Percentiles rank a stretch among this genome's conserved stretches.
Conservation (phyloP, 2,797 vertebrate genomes). For the Emys orbicularis region DNA sequence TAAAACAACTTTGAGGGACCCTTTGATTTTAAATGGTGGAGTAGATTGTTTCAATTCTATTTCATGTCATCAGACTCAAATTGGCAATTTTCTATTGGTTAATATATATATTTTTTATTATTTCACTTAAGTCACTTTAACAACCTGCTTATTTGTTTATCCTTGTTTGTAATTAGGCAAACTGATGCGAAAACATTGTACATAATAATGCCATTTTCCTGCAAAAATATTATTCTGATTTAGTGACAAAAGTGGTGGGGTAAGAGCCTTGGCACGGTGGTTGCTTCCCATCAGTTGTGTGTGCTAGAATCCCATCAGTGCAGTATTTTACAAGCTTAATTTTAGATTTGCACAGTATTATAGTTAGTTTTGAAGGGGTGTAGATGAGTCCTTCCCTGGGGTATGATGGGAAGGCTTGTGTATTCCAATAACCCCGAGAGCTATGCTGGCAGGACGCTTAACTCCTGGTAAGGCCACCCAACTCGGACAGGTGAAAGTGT, state of each 20-base stretch:
- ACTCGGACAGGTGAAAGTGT: too few species aligned
- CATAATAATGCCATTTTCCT: neutral
- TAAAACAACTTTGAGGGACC: neutral
- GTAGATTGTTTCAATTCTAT: neutral
- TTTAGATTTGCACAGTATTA: neutral
- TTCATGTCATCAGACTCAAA: neutral
- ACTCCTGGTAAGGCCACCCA: too few species aligned
- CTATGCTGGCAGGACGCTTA: too few species aligned
- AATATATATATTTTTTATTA: neutral
- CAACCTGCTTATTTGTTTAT: neutral
- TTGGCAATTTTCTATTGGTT: conserved; percentile 17
- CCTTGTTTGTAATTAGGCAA: neutral
- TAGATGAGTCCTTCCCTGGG: neutral
- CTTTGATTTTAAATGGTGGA: neutral
- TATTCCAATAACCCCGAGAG: too few species aligned
- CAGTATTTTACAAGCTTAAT: neutral
- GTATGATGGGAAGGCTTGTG: too few species aligned
- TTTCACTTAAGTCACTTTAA: neutral
- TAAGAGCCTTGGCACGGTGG: fast-evolving
- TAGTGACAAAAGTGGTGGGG: neutral
- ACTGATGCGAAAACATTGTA: neutral
- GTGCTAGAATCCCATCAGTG: neutral
- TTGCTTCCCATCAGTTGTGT: neutral
- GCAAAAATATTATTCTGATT: neutral
- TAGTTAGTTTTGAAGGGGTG: neutral